Conservation (phyloP, 2,888 invertebrate species). For the Stenchaetothrips biformis region DNA sequence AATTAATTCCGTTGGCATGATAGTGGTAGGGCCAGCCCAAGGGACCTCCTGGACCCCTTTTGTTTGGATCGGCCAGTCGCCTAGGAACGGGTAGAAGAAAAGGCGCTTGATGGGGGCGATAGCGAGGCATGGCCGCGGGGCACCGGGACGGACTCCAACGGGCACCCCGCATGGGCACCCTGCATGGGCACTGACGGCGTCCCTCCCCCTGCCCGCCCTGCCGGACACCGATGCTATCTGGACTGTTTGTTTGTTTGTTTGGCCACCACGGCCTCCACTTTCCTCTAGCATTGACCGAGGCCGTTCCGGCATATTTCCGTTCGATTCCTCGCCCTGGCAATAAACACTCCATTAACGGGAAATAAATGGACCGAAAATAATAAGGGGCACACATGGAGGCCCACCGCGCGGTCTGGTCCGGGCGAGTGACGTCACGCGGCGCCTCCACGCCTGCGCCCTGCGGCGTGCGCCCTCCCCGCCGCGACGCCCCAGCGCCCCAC, state of each 20-base stretch:
- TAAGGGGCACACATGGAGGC: too few species aligned
- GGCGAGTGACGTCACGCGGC: conserved; percentile 3
- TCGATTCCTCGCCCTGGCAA: too few species aligned
- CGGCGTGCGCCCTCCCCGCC: neutral
- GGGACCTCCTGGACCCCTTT: neutral
- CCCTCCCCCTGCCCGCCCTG: neutral
- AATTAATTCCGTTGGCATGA: neutral
- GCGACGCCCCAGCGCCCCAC: neutral
- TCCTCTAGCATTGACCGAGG: too few species aligned
- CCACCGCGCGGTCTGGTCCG: conserved; percentile 1
- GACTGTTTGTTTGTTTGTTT: too few species aligned
- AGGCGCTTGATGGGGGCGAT: neutral
- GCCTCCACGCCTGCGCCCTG: neutral
- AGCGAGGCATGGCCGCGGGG: neutral
- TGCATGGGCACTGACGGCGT: neutral
- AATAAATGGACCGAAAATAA: too few species aligned
- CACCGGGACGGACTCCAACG: neutral
- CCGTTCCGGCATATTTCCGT: too few species aligned
- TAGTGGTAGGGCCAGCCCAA: neutral
- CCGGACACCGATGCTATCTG: too few species aligned
- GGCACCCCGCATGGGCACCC: neutral
- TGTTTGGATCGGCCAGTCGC: neutral
- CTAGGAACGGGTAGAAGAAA: neutral
- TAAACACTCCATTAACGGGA: too few species aligned
- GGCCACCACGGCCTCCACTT: too few species aligned